Base-by-base conservation (phyloP, 1,140 invertebrate genomes). In the Formica selysi region DNA sequence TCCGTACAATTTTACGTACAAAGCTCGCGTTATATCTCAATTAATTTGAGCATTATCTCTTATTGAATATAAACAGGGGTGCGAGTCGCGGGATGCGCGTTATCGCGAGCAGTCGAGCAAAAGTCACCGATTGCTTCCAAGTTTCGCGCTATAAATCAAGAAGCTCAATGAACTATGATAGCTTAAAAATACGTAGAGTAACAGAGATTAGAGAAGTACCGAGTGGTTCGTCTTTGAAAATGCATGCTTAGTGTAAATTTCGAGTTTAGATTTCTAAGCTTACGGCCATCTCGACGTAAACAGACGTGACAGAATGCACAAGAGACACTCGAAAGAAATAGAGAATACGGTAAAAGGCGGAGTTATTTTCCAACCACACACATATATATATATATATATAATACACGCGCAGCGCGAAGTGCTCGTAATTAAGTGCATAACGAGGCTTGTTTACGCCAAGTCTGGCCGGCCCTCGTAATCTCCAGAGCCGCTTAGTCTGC, bases 381-480 rank as follows among this genome's bases (percentile, higher is more conserved):
- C 10, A 44, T 13, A 44, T 44, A 11, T 11, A 44, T 10, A 44
- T 11, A 44, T 44, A 11, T 11, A 44, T 11, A 44, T 11, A 44
- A 26, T 19, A 19, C 41, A 11, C n/a, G 32, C 74, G 54, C 81
- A 36, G 51, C 57, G 54, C 86, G 22, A 73, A 76, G 64, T 74
- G 73, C 57, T 68, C 61, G 87, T 92, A 92, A 92, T 92, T 92
- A 92, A 92, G 89, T 76, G 68, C 85, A 91, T 91, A 91, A 92
- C 91, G 71, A 89, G 86, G 41, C 86, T 86, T 93, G 90, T 92
- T 93, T 93, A 91, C 91, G 87, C 85, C 90, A 87, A 91, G 89
- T 76, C 79, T n/a, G 36, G 26, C 78, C 36, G 74, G 83, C 80
- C 88, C 86, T 90, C 87, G 86, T 93, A 93, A 93, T 93, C 92